Evolutionary conservation across 2,113 vertebrate genomes (phyloP).

Genomic region (Alosa alosa): DNA sequence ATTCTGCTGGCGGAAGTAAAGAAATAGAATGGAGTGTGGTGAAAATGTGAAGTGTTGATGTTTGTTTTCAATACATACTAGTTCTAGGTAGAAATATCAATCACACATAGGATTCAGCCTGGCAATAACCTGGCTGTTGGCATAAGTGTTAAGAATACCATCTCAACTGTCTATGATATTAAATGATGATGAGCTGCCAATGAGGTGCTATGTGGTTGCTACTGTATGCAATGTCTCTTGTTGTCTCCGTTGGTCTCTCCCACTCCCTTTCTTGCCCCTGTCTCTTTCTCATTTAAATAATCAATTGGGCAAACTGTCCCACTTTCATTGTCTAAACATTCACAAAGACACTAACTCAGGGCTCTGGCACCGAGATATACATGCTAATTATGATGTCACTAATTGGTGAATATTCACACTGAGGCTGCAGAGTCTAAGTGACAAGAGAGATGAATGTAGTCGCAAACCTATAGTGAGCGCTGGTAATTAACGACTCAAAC

Average conservation of each 20-base stretch:
- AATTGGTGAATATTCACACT: slow-evolving; percentile 44
- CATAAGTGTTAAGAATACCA: neutral
- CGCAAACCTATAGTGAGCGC: slow-evolving; percentile 57
- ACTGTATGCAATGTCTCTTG: neutral
- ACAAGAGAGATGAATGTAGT: slow-evolving; percentile 56
- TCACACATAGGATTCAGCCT: neutral
- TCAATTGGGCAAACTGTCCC: slow-evolving; percentile 35
- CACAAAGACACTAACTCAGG: slow-evolving; percentile 31
- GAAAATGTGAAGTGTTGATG: neutral
- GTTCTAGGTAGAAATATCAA: neutral
- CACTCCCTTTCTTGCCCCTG: neutral
- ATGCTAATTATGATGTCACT: slow-evolving; percentile 50
- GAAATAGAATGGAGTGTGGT: neutral
- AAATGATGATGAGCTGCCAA: neutral
- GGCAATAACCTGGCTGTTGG: neutral
- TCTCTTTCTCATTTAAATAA: slow-evolving; percentile 16
- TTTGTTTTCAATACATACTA: neutral
- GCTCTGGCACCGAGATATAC: slow-evolving; percentile 29
- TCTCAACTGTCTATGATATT: neutral
- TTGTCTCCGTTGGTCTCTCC: neutral
- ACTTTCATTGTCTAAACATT: slow-evolving; percentile 32
- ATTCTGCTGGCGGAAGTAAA: neutral
- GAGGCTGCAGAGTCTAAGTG: slow-evolving; percentile 47
- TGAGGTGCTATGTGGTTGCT: neutral
- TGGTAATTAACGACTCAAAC: slow-evolving; percentile 63